These are phyloP conservation scores for Lissocephala sabroskyi DNA, from an alignment of 2,888 invertebrate genomes.

Conservation along the genomic window DNA sequence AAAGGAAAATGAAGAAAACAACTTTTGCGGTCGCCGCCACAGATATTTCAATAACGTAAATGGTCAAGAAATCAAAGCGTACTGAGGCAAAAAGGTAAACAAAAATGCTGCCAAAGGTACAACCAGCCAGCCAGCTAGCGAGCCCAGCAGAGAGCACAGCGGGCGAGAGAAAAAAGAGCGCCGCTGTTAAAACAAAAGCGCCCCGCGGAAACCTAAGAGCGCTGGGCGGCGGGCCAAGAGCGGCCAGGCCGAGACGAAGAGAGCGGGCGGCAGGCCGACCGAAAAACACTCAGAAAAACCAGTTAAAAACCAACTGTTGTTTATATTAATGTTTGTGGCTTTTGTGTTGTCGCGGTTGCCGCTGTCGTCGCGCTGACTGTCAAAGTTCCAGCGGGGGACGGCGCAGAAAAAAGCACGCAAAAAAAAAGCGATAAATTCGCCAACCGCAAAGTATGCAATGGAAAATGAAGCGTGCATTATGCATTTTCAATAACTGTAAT, in stretches of 20 bases:
- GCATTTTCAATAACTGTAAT: too few relatives aligned
- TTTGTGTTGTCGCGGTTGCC: slow-evolving; percentile 30
- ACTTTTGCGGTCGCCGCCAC: slow-evolving; percentile 30
- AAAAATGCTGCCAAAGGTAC: slow-evolving; percentile 57
- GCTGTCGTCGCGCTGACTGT: slow-evolving; percentile 14
- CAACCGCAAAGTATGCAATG: slow-evolving; percentile 53
- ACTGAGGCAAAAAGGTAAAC: slow-evolving; percentile 62
- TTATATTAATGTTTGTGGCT: slow-evolving; percentile 18
- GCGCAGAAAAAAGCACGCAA: slow-evolving; percentile 12
- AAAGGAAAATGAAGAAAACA: slow-evolving; percentile 8
- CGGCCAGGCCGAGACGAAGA: neutral
- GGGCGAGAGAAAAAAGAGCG: slow-evolving; percentile 1
- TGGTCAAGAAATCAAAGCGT: slow-evolving; percentile 63
- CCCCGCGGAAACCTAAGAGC: slow-evolving; percentile 27
- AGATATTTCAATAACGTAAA: slow-evolving; percentile 57
- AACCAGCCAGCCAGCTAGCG: slow-evolving; percentile 11
- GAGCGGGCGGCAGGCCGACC: slow-evolving; percentile 5
- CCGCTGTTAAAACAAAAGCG: slow-evolving; percentile 21
- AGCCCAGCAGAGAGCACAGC: slow-evolving; percentile 22
- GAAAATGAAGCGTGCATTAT: too few relatives aligned
- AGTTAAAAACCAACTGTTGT: slow-evolving; percentile 45
- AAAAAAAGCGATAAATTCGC: slow-evolving; percentile 4
- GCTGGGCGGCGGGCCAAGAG: slow-evolving; percentile 4
- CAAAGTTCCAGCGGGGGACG: too few relatives aligned
- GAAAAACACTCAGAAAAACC: slow-evolving; percentile 35